A percentile compares a stretch with the other conserved stretches of the same genome.
These are phyloP conservation scores for Pediacus dermestoides DNA, from an alignment of 2,888 invertebrate species.

Conservation along the genomic window DNA sequence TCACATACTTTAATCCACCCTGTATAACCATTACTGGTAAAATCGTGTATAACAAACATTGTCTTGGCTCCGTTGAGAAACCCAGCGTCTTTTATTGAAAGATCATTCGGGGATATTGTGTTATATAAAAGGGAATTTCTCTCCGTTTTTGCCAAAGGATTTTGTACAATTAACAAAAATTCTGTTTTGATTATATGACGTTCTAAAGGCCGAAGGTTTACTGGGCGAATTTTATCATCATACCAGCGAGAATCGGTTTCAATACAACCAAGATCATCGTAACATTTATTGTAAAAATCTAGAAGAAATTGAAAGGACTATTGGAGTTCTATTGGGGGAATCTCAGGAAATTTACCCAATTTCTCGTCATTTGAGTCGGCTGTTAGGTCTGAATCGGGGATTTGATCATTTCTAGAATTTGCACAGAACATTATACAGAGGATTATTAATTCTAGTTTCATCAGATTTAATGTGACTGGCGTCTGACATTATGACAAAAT, in stretches of 20 bases:
- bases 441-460: too few species aligned
- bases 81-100: slow-evolving; percentile 36
- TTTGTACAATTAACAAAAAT: slow-evolving; percentile 41
- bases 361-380: too few species aligned
- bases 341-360: too few species aligned
- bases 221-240: slow-evolving; percentile 41
- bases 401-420: too few species aligned
- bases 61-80: slow-evolving; percentile 32
- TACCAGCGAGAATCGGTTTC: slow-evolving; percentile 46
- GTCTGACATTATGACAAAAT: too few species aligned
- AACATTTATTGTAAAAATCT: slow-evolving; percentile 41
- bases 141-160: slow-evolving; percentile 19
- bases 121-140: slow-evolving; percentile 18
- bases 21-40: slow-evolving; percentile 48
- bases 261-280: slow-evolving; percentile 46
- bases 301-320: too few species aligned
- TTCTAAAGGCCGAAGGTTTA: slow-evolving; percentile 45
- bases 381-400: too few species aligned
- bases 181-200: slow-evolving; percentile 47
- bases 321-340: too few species aligned
- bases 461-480: too few species aligned
- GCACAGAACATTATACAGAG: too few species aligned
- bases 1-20: slow-evolving; percentile 47
- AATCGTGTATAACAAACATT: slow-evolving; percentile 48
- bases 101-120: slow-evolving; percentile 16